phyloP scores from a whole-genome alignment of 1,140 invertebrate species.

The Nasonia vitripennis region DNA sequence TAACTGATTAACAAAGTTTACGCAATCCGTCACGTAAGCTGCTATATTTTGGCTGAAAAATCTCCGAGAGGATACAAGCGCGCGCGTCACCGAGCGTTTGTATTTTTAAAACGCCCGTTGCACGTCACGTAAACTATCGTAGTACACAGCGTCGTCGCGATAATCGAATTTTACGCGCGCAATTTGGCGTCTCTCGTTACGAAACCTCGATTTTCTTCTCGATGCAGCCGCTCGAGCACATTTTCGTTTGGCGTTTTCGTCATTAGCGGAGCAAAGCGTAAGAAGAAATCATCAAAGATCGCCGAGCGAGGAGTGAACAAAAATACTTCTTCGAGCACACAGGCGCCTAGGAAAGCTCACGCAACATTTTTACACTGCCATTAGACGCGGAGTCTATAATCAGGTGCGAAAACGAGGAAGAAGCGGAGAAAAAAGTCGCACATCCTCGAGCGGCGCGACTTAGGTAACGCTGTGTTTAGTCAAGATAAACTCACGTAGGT shows the following conservation, averaged over 20 bases:
- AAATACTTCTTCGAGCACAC: no score
- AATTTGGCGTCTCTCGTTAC: neutral
- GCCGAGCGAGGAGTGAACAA: no score
- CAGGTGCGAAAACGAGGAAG: neutral
- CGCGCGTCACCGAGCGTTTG: neutral
- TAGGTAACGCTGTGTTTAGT: no score
- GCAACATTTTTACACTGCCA: neutral
- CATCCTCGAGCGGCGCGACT: no score
- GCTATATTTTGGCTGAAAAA: no score
- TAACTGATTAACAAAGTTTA: neutral
- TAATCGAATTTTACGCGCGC: neutral
- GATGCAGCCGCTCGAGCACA: neutral
- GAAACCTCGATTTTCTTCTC: neutral
- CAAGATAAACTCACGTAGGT: slow-evolving; percentile 82
- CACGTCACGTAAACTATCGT: neutral
- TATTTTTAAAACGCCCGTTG: neutral
- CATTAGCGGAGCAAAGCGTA: neutral
- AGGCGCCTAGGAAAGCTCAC: no score
- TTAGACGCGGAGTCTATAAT: neutral
- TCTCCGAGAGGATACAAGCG: no score
- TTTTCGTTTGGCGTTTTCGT: neutral
- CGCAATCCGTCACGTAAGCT: no score
- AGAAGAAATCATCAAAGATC: neutral
- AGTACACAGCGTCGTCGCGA: no score
- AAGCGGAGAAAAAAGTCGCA: neutral